Percentiles rank a stretch among this genome's conserved stretches.
Evolutionary conservation across 2,888 invertebrate species (phyloP).

Genomic region (Philereme vetulata): DNA sequence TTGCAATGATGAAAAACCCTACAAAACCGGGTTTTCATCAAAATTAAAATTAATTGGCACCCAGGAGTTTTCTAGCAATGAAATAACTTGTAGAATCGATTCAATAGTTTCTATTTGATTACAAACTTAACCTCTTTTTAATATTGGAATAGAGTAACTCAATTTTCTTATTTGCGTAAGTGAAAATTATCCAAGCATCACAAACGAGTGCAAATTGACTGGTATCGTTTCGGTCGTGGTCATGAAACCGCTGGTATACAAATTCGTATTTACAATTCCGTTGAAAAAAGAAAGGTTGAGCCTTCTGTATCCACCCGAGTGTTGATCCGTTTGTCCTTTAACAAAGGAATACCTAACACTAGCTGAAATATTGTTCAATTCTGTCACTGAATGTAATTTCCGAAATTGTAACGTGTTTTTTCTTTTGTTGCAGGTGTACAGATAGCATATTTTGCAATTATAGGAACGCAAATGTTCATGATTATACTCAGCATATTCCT

Average conservation of each 20-base stretch:
- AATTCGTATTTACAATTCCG: conserved; percentile 35
- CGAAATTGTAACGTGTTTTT: conserved; percentile 28
- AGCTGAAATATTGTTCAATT: conserved; percentile 37
- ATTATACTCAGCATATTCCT: conserved; percentile 88
- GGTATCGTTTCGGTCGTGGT: conserved; percentile 27
- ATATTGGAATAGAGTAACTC: background rate
- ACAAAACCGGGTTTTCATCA: too few relatives aligned
- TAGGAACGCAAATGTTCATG: conserved; percentile 91
- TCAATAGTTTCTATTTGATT: too few relatives aligned
- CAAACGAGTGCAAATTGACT: conserved; percentile 26
- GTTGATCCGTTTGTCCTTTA: conserved; percentile 38
- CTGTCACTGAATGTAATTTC: conserved; percentile 14
- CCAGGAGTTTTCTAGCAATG: too few relatives aligned
- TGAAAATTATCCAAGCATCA: conserved; percentile 21
- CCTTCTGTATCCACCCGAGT: conserved; percentile 33
- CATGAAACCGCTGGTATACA: conserved; percentile 27
- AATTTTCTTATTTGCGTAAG: conserved; percentile 18
- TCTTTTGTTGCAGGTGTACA: conserved; percentile 88
- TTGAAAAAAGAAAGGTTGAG: conserved; percentile 22
- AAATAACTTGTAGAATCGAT: too few relatives aligned
- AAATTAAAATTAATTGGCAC: too few relatives aligned
- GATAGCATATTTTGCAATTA: conserved; percentile 91
- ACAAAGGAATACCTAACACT: conserved; percentile 31
- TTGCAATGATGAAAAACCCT: too few relatives aligned
- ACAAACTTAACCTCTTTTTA: too few relatives aligned